Evolutionary conservation across 2,888 invertebrate species (phyloP), one percentile per base, ranked within the genome.

Genomic region (Phaonia tiefii): DNA sequence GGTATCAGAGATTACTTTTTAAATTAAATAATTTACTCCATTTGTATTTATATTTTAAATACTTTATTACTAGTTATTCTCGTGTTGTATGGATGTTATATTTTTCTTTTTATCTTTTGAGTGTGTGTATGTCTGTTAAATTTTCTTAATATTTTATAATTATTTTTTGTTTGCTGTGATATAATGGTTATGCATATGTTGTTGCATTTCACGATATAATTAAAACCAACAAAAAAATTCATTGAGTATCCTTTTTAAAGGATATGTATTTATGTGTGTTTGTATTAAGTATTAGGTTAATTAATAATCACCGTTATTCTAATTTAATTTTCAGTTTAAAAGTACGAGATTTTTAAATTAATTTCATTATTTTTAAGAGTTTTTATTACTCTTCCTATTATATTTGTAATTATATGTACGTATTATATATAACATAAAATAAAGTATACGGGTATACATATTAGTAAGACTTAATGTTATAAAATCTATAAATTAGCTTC

Each of bases 51-150:
- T 73, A 69, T 80, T 69, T 72, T 69, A 69, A 67, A 74, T 73
- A 44, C 51, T 78, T 78, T 81, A 81, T 81, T 81, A 69, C 78
- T 81, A 78, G 72, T 75, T 20, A 81, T 78, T 69, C 81, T 81
- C 75, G 81, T 75, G 75, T 81, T 63, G 72, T 46, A n/a, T 71
- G 54, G 3, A 31, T 31, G 31, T 31, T n/a, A n/a, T n/a, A n/a
- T n/a, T n/a, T n/a, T 31, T 31, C 31, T 20, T 8, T 22, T 49
- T 3, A 22, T 22, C 20, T 51, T 20, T 17, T 51, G 20, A 8
- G 8, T 70, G 58, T 54, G 63, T 31, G 31, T 31, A 5, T 31
- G 31, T 31, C 8, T 80, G 58, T 65, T 22, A 63, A 31, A 22
- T 63, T 63, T 56, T 26, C 22, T 70, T 56, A 4, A 42, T 76